These are phyloP conservation scores for Leptoclinus maculatus DNA, from an alignment of 2,797 vertebrate genomes.

Conservation along the genomic window DNA sequence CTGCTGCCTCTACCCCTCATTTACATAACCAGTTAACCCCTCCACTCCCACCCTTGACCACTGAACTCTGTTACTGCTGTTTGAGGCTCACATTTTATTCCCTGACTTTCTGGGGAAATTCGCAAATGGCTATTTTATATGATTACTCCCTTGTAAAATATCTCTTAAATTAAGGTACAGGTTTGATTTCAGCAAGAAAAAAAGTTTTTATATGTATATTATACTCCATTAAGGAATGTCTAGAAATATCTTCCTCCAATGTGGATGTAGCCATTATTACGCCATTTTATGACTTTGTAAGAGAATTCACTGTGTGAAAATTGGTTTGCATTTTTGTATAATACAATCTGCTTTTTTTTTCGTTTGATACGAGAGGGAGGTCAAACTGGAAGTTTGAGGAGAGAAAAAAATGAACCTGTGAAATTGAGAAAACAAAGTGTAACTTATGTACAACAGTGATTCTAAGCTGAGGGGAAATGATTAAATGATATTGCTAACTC, in stretches of 20 bases:
- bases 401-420: constrained; percentile 84
- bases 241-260: constrained; percentile 93
- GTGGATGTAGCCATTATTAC: constrained; percentile 92
- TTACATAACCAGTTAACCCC: constrained; percentile 72
- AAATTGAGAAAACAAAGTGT: constrained; percentile 86
- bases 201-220: constrained; percentile 91
- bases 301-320: constrained; percentile 94
- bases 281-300: constrained; percentile 92
- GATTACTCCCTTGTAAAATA: constrained; percentile 89
- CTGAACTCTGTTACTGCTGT: constrained; percentile 87
- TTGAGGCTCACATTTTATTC: constrained; percentile 84
- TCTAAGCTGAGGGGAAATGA: constrained; percentile 86
- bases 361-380: constrained; percentile 85
- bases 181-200: constrained; percentile 89
- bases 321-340: constrained; percentile 93
- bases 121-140: constrained; percentile 87
- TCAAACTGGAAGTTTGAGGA: constrained; percentile 87
- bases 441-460: constrained; percentile 89
- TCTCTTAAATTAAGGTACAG: constrained; percentile 92
- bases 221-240: constrained; percentile 94
- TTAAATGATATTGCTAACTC: constrained; percentile 89
- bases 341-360: constrained; percentile 89
- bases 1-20: constrained; percentile 74
- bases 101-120: constrained; percentile 84
- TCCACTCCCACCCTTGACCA: constrained; percentile 70